Conservation (phyloP, 2,888 invertebrate genomes). For the Drosophila nr. medialis region DNA sequence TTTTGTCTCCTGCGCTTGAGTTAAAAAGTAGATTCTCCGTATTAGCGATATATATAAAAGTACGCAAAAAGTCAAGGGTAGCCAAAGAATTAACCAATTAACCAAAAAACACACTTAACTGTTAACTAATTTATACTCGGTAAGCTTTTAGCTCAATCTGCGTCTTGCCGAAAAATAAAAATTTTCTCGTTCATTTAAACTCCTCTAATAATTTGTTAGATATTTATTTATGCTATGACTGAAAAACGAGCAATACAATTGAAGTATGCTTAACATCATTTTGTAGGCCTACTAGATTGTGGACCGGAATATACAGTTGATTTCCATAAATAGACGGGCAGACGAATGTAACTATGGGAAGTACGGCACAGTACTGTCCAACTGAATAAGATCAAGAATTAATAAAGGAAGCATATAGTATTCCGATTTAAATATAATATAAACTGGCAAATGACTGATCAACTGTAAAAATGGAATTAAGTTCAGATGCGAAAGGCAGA, state of each 20-base stretch:
- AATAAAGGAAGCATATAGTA: background rate
- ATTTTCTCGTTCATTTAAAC: slow-evolving; percentile 36
- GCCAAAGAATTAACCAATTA: background rate
- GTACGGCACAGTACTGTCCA: background rate
- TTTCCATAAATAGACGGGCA: background rate
- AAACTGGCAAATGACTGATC: background rate
- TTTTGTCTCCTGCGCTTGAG: slow-evolving; percentile 28
- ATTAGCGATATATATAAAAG: slow-evolving; percentile 6
- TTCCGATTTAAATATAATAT: background rate
- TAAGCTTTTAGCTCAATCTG: slow-evolving; percentile 11
- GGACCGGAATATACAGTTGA: background rate
- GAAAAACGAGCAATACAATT: background rate
- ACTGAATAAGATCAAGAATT: background rate
- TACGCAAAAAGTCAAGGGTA: background rate
- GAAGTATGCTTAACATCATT: slow-evolving; percentile 4
- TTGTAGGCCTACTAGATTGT: slow-evolving; percentile 10
- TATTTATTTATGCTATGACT: background rate
- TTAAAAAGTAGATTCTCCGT: slow-evolving; percentile 38
- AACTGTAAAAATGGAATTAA: background rate
- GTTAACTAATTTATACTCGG: slow-evolving; percentile 45
- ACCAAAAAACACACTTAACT: background rate
- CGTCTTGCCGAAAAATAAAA: slow-evolving; percentile 59
- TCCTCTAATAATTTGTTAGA: background rate
- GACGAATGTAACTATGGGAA: background rate
- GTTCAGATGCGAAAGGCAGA: background rate